Evolutionary conservation across 2,888 invertebrate genomes (phyloP).

Genomic region (Dione juno): DNA sequence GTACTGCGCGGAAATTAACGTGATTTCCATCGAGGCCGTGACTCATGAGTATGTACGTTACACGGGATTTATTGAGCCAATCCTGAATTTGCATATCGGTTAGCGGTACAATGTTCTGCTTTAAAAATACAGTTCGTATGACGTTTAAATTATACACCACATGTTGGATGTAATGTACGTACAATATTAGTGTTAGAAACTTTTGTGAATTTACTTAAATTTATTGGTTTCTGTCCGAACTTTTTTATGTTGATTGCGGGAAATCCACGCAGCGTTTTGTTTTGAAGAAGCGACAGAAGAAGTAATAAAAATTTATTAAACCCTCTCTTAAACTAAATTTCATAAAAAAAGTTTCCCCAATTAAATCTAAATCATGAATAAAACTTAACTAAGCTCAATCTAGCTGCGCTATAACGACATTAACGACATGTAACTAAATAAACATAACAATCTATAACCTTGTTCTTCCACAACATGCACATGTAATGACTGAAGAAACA

Average conservation of each 20-base stretch:
- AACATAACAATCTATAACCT: neutral
- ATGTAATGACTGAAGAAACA: neutral
- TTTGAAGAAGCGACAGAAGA: too few species aligned
- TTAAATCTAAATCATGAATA: neutral
- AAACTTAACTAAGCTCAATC: too few species aligned
- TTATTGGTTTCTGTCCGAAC: too few species aligned
- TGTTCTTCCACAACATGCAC: neutral
- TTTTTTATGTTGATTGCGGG: too few species aligned
- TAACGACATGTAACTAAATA: neutral
- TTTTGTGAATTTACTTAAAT: neutral
- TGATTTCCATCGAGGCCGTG: slow-evolving; percentile 35
- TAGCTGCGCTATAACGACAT: neutral
- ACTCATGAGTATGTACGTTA: slow-evolving; percentile 38
- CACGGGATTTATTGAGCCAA: slow-evolving; percentile 40
- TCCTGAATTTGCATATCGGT: slow-evolving; percentile 30
- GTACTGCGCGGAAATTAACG: slow-evolving; percentile 36
- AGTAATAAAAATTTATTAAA: too few species aligned
- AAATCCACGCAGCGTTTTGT: too few species aligned
- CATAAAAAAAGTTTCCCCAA: too few species aligned
- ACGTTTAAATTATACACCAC: slow-evolving; percentile 12
- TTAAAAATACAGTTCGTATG: slow-evolving; percentile 15
- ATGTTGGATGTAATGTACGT: neutral
- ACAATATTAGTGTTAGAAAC: neutral
- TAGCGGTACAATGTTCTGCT: slow-evolving; percentile 23
- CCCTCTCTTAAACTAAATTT: too few species aligned